Evolutionary conservation across 2,888 invertebrate species (phyloP).

Genomic region (Eupsilia transversa): DNA sequence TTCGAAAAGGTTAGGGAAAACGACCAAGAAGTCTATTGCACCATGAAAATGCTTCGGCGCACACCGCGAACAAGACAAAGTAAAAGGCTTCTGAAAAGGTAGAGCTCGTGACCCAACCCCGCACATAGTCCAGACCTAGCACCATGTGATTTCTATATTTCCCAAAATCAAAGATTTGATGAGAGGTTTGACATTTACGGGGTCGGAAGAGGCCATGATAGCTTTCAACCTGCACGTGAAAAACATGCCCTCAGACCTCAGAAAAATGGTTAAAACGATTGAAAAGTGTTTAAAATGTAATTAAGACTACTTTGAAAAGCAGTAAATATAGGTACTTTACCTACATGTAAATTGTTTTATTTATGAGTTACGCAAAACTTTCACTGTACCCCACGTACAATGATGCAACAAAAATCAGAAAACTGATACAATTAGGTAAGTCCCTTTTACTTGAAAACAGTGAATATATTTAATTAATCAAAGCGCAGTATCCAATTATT

Average conservation of each 20-base stretch:
- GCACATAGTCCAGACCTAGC: neutral
- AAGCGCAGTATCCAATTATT: slow-evolving; percentile 24
- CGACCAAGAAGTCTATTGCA: neutral
- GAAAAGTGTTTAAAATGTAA: neutral
- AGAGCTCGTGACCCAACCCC: too few species aligned
- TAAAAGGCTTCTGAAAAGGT: neutral
- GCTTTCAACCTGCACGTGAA: too few species aligned
- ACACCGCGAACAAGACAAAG: neutral
- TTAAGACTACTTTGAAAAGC: too few species aligned
- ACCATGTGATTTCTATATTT: neutral
- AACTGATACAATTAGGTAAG: neutral
- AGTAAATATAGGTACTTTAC: too few species aligned
- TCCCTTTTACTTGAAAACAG: neutral
- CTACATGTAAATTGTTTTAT: too few species aligned
- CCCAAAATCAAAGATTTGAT: neutral
- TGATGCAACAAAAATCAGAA: neutral
- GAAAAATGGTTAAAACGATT: neutral
- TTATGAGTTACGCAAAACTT: too few species aligned
- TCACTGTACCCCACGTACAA: too few species aligned
- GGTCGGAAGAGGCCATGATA: neutral
- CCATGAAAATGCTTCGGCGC: neutral
- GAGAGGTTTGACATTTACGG: neutral
- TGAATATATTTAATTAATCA: slow-evolving; percentile 17
- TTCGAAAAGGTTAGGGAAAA: neutral
- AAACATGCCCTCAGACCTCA: too few species aligned